These are phyloP conservation scores for Buphagus erythrorhynchus DNA, from an alignment of 2,797 vertebrate genomes.

Conservation along the genomic window DNA sequence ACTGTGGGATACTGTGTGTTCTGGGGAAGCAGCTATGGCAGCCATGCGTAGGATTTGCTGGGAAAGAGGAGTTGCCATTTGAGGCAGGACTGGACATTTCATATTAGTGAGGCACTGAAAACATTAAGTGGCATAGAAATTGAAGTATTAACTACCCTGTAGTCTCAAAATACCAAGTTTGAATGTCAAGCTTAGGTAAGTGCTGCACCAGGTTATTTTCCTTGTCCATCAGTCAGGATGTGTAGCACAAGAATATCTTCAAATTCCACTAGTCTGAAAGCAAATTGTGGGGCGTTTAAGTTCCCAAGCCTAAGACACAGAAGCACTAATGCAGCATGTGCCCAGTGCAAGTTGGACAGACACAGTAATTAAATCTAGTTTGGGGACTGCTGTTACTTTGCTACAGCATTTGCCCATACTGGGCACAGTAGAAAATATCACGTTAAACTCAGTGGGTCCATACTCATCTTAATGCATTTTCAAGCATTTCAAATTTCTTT, in stretches of 20 bases:
- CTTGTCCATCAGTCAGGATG: background rate
- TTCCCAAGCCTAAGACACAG: background rate
- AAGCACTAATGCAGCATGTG: background rate
- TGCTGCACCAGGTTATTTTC: background rate
- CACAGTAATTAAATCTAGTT: background rate
- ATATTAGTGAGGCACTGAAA: background rate
- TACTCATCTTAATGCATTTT: background rate
- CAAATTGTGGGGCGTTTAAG: background rate
- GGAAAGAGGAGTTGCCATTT: background rate
- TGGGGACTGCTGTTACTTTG: background rate
- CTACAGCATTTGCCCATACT: background rate
- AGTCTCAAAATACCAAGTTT: background rate
- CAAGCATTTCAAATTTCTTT: background rate
- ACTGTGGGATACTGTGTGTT: background rate
- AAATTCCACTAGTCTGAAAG: background rate
- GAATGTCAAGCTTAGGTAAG: background rate
- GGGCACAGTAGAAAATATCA: background rate
- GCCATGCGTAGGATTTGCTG: rapidly evolving
- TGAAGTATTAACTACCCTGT: background rate
- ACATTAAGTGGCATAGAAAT: background rate
- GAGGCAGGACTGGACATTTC: background rate
- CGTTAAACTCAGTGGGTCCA: background rate
- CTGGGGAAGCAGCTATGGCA: background rate
- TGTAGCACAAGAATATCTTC: background rate
- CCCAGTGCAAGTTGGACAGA: background rate